These are phyloP conservation scores for Pyrgus malvae DNA, from an alignment of 2,888 invertebrate species.

Conservation along the genomic window DNA sequence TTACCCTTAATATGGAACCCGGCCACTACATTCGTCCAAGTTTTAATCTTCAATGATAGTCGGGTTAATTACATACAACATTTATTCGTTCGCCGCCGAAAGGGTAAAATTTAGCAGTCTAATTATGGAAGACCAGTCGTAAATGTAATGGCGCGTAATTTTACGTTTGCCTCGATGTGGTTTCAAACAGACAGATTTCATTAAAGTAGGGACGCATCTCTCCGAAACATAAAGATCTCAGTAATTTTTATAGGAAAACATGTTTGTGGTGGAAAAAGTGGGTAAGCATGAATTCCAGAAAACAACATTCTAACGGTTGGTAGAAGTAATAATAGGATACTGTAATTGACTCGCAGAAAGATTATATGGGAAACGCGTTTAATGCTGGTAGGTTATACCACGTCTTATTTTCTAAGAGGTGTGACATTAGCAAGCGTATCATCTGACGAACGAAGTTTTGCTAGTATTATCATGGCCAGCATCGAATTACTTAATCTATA, in stretches of 20 bases:
- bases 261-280: neutral
- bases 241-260: neutral
- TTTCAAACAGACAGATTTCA: constrained; percentile 20
- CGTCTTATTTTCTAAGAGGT: constrained; percentile 11
- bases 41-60: constrained; percentile 26
- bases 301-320: too few relatives aligned
- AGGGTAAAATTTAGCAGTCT: constrained; percentile 28
- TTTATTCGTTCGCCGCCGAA: constrained; percentile 28
- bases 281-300: too few relatives aligned
- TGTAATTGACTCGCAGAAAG: neutral
- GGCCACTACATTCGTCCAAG: constrained; percentile 19
- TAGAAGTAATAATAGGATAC: neutral
- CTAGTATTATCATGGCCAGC: constrained; percentile 17
- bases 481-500: constrained; percentile 36
- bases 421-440: constrained; percentile 13
- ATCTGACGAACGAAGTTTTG: constrained; percentile 23
- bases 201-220: constrained; percentile 8
- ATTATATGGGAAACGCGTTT: constrained; percentile 16
- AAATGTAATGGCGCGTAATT: constrained; percentile 29
- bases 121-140: constrained; percentile 28
- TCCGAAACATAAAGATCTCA: neutral
- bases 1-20: constrained; percentile 10
- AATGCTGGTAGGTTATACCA: neutral
- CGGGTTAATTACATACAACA: constrained; percentile 27
- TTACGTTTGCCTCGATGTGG: constrained; percentile 24